A percentile compares a stretch with the other conserved stretches of the same genome.
Evolutionary conservation across 2,113 vertebrate species (phyloP).

Genomic region (Anas platyrhynchos): DNA sequence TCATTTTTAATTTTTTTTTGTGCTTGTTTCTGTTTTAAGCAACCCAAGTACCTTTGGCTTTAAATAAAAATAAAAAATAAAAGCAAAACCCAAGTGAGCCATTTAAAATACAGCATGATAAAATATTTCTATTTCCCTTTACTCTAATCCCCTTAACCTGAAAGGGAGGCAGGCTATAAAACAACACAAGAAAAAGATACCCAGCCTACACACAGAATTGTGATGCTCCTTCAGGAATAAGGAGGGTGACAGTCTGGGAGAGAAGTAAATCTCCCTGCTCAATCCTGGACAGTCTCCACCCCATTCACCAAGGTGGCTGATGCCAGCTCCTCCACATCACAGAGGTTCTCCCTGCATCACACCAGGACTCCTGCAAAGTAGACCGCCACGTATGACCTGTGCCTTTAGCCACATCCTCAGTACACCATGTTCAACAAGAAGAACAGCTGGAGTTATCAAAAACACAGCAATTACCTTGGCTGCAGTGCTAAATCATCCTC

Average conservation of each 20-base stretch:
- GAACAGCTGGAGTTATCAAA: slow-evolving; percentile 43
- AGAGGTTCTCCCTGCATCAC: not conserved
- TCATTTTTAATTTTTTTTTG: not conserved
- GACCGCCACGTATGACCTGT: not conserved
- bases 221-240: not conserved
- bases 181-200: not conserved
- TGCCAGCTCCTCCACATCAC: not conserved
- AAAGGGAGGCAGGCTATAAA: not conserved
- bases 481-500: not conserved
- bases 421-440: not conserved
- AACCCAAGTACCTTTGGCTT: not conserved
- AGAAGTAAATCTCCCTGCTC: not conserved
- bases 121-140: not conserved
- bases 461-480: not conserved
- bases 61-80: slow-evolving; percentile 13
- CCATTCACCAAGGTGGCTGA: not conserved
- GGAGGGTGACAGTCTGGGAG: not conserved
- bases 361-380: not conserved
- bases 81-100: not conserved
- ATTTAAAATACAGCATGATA: not conserved
- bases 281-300: not conserved
- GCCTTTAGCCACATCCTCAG: not conserved
- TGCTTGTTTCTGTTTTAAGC: not conserved
- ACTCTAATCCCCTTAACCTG: not conserved
- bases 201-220: not conserved